phyloP scores from a whole-genome alignment of 1,140 invertebrate species.

The Panonychus citri region DNA sequence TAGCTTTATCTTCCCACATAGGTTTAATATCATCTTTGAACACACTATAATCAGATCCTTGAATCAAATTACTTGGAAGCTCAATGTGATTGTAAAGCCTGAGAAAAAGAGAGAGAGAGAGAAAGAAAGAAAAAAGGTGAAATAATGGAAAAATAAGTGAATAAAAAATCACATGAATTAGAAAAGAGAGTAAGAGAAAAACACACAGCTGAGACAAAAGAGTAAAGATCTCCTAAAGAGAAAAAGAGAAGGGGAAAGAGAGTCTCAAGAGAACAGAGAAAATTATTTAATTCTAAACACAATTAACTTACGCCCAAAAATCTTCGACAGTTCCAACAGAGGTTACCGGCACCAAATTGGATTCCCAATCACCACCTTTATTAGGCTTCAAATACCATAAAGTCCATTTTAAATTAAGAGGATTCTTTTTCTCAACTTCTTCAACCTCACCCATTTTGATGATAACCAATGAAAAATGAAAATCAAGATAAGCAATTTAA shows the following conservation, averaged over 20 bases:
- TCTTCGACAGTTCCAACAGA: slow-evolving; percentile 92
- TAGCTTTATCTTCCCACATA: slow-evolving; percentile 10
- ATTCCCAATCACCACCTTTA: slow-evolving; percentile 64
- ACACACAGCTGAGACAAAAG: no score
- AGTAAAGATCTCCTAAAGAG: no score
- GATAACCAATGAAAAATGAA: no score
- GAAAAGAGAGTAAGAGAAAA: no score
- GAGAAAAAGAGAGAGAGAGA: no score
- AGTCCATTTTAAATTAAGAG: slow-evolving; percentile 83
- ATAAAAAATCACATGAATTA: no score
- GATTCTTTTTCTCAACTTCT: no score
- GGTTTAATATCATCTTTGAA: slow-evolving; percentile 10
- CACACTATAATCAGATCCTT: slow-evolving; percentile 6
- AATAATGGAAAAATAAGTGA: not conserved
- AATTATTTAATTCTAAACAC: no score
- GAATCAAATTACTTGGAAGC: slow-evolving; percentile 2
- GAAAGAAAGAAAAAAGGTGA: not conserved
- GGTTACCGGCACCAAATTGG: slow-evolving; percentile 75
- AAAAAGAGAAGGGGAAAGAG: no score
- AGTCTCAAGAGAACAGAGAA: no score
- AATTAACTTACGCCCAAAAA: slow-evolving; percentile 73
- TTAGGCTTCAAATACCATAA: slow-evolving; percentile 95
- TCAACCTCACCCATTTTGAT: no score
- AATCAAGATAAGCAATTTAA: no score
- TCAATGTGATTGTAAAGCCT: slow-evolving; percentile 11